These are phyloP conservation scores for Gasteruption jaculator DNA, from an alignment of 2,888 invertebrate species.

Conservation along the genomic window DNA sequence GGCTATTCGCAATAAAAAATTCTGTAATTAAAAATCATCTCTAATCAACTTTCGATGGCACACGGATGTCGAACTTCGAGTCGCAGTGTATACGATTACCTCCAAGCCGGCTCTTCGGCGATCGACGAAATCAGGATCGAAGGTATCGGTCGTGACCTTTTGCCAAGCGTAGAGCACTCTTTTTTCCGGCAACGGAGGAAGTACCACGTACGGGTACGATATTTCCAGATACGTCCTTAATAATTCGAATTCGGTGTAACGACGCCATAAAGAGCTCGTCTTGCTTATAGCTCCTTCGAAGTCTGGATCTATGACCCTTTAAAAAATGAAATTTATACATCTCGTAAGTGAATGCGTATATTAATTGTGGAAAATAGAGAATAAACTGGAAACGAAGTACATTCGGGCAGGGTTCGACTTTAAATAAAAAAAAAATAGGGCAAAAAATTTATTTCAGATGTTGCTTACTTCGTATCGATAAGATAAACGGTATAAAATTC, in stretches of 20 bases:
- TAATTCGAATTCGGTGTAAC: constrained; percentile 83
- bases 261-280: constrained; percentile 68
- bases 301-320: constrained; percentile 63
- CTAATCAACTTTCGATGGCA: neutral
- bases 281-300: constrained; percentile 60
- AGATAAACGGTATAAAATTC: constrained; percentile 77
- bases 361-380: too few relatives aligned
- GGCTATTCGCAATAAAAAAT: constrained; percentile 71
- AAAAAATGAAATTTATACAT: constrained; percentile 16
- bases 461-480: constrained; percentile 70
- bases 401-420: too few relatives aligned
- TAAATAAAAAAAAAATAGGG: too few relatives aligned
- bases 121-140: constrained; percentile 81
- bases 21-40: constrained; percentile 48
- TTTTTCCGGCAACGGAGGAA: constrained; percentile 81
- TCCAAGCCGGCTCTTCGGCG: constrained; percentile 76
- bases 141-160: constrained; percentile 71
- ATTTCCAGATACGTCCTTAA: constrained; percentile 72
- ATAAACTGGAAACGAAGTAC: too few relatives aligned
- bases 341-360: neutral
- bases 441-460: too few relatives aligned
- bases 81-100: constrained; percentile 45
- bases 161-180: constrained; percentile 73
- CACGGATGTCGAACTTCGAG: neutral
- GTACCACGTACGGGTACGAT: constrained; percentile 73